Conservation (phyloP, 2,888 invertebrate genomes). For the Andrena marginata region DNA sequence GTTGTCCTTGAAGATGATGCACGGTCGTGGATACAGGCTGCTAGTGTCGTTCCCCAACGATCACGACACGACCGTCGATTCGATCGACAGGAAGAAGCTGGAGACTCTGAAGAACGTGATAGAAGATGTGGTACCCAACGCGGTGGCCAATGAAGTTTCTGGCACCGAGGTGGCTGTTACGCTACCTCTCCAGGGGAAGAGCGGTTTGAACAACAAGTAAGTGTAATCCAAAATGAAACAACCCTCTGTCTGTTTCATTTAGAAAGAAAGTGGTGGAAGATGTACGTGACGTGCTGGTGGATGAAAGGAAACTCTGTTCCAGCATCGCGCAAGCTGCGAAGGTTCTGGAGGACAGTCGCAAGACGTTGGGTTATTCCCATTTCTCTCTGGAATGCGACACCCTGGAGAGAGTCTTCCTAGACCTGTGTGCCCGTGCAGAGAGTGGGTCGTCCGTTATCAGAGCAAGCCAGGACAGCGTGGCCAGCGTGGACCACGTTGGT, state of each 20-base stretch:
- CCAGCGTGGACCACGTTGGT: conserved; percentile 63
- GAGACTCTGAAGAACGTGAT: conserved; percentile 85
- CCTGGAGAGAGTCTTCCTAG: conserved; percentile 88
- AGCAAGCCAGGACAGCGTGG: conserved; percentile 69
- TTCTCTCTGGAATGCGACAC: conserved; percentile 88
- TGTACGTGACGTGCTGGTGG: not conserved
- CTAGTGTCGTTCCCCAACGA: conserved; percentile 84
- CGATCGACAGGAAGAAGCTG: conserved; percentile 71
- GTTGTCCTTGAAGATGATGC: conserved; percentile 86
- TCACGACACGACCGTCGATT: conserved; percentile 50
- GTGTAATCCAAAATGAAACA: conserved; percentile 68
- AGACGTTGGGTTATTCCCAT: conserved; percentile 85
- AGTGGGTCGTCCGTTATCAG: conserved; percentile 59
- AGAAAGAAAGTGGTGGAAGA: no score
- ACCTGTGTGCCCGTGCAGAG: conserved; percentile 86
- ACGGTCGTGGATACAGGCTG: conserved; percentile 87
- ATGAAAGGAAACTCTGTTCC: conserved; percentile 48
- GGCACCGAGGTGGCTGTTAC: conserved; percentile 85
- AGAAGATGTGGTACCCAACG: conserved; percentile 85
- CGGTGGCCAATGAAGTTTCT: conserved; percentile 84
- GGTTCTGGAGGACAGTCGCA: conserved; percentile 85
- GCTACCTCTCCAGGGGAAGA: conserved; percentile 86
- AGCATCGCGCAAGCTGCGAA: conserved; percentile 86
- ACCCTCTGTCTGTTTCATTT: not conserved
- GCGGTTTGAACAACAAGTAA: conserved; percentile 86